phyloP scores from a whole-genome alignment of 2,888 invertebrate species.

The Eucera pruinosa region DNA sequence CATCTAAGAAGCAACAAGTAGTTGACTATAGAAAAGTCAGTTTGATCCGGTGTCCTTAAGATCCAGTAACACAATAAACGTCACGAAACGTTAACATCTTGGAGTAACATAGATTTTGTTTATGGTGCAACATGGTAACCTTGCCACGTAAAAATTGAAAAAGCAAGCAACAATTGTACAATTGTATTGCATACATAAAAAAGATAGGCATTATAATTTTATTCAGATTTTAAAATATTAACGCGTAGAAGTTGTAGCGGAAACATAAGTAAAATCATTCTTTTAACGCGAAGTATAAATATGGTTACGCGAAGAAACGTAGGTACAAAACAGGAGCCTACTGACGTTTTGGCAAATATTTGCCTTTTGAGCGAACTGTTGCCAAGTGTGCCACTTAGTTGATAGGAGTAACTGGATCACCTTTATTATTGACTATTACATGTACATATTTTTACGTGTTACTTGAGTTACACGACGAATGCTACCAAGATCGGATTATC shows the following conservation, averaged over 20 bases:
- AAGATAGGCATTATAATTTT: background rate
- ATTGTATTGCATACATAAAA: no score
- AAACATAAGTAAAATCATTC: no score
- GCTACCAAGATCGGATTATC: constrained; percentile 15
- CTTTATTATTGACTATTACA: constrained; percentile 49
- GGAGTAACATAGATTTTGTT: background rate
- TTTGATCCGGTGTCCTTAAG: background rate
- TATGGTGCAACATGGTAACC: background rate
- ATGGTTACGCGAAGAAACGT: background rate
- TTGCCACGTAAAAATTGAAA: constrained; percentile 16
- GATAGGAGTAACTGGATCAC: constrained; percentile 56
- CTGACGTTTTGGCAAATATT: constrained; percentile 58
- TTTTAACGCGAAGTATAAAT: background rate
- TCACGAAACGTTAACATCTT: background rate
- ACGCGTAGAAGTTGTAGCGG: no score
- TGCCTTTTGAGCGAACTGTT: constrained; percentile 37
- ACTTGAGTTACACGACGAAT: constrained; percentile 2
- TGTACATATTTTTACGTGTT: constrained; percentile 23
- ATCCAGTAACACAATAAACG: background rate
- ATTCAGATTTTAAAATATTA: background rate
- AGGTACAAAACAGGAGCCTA: constrained; percentile 2
- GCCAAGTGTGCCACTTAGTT: constrained; percentile 47
- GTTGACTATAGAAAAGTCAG: constrained; percentile 9
- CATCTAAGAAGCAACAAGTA: constrained; percentile 50
- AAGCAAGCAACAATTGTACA: background rate